Percentiles rank a stretch among this genome's conserved stretches.
Evolutionary conservation across 2,113 vertebrate genomes (phyloP).

Genomic region (Alexandromys fortis): DNA sequence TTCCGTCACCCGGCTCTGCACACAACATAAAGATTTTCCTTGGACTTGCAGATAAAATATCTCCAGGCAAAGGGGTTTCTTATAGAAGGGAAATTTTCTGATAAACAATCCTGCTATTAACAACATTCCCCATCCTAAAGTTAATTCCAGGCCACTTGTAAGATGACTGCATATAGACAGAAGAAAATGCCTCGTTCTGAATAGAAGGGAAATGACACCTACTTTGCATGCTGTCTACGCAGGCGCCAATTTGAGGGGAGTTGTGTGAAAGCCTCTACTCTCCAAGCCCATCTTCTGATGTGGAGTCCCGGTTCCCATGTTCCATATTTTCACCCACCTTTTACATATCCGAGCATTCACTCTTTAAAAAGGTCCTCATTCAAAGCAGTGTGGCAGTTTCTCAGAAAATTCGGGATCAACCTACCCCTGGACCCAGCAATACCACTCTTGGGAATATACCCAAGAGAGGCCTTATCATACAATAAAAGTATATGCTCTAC

Average conservation of each 20-base stretch:
- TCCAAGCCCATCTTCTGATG: conserved; percentile 23
- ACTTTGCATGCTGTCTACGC: background rate
- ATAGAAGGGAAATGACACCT: background rate
- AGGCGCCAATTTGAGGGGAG: conserved; percentile 4
- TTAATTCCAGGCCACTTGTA: background rate
- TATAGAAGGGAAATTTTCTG: conserved; percentile 27
- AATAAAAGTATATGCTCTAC: too few relatives aligned
- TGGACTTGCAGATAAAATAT: conserved; percentile 11
- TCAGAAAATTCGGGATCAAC: too few relatives aligned
- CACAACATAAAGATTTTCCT: background rate
- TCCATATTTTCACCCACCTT: conserved; percentile 5
- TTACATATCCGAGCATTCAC: background rate
- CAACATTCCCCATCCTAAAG: conserved; percentile 6
- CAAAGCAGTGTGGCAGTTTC: too few relatives aligned
- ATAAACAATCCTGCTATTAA: background rate
- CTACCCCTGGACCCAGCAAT: too few relatives aligned
- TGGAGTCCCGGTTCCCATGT: background rate
- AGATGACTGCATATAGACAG: background rate
- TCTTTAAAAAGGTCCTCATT: conserved; percentile 36
- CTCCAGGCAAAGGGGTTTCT: background rate
- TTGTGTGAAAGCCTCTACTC: background rate
- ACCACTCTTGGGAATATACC: too few relatives aligned
- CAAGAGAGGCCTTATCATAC: too few relatives aligned
- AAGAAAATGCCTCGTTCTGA: conserved; percentile 34
- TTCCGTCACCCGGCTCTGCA: background rate